Evolutionary conservation across 2,113 vertebrate genomes (phyloP).

Genomic region (Patagioenas fasciata): DNA sequence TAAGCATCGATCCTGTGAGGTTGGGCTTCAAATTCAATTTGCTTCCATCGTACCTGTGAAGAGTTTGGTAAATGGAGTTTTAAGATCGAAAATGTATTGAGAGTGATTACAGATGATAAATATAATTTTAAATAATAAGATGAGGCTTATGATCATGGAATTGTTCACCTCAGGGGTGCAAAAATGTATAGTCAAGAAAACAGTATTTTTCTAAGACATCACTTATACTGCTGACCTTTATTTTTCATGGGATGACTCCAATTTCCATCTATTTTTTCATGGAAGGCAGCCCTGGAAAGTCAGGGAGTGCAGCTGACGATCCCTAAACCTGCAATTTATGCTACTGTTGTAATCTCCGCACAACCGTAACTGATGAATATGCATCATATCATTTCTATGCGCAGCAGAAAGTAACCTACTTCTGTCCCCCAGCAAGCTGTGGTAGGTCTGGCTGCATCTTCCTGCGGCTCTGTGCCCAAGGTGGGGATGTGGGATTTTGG

Average conservation of each 20-base stretch:
- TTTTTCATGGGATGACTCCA: not conserved
- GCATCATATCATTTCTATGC: conserved; percentile 48
- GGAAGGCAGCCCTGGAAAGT: conserved; percentile 16
- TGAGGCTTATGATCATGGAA: not conserved
- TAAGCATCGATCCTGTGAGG: not conserved
- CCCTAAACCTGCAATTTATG: conserved; percentile 57
- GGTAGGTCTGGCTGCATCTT: not conserved
- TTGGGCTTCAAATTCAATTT: conserved; percentile 29
- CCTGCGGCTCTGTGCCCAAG: not conserved
- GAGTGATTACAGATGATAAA: conserved; percentile 11
- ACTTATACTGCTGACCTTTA: not conserved
- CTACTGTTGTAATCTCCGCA: not conserved
- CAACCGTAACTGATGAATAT: conserved; percentile 55
- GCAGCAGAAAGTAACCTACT: conserved; percentile 43
- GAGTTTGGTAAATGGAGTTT: conserved; percentile 8
- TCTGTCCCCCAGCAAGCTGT: conserved; percentile 10
- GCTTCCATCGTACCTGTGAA: not conserved
- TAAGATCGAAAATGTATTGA: conserved; percentile 17
- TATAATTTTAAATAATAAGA: not conserved
- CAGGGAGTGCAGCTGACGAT: not conserved
- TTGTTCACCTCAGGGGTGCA: not conserved
- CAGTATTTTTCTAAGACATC: not conserved
- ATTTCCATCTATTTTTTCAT: not conserved
- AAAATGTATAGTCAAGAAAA: not conserved
- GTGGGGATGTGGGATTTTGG: not conserved